Base-by-base conservation (phyloP, 2,888 invertebrate genomes). In the Lochmaea capreae region DNA sequence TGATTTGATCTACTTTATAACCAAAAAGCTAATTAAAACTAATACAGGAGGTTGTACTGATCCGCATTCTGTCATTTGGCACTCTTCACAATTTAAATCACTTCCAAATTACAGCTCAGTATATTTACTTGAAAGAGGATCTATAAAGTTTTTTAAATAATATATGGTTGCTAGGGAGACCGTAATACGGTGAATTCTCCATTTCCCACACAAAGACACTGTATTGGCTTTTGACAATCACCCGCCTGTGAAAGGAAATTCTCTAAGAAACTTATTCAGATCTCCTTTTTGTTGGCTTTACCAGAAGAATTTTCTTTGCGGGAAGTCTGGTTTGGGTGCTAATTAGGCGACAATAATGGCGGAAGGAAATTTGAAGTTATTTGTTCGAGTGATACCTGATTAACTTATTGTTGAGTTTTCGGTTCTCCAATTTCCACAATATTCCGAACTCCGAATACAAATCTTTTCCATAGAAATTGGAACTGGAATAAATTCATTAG, bases 381-480 rank as follows among this genome's bases (percentile, higher is more conserved):
- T n/a, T 70, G 70, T 70, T 70, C 70, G 54, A 70, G 54, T 54
- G 65, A 70, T 70, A 70, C 70, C 70, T 57, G 70, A 70, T 70
- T 57, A 65, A 70, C 26, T 57, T 43, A 70, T 70, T 70, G 70
- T 70, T 58, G 70, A 46, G 18, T 65, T 70, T 65, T 42, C 62
- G 16, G 62, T 62, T 62, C 65, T 54, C 52, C 26, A 57, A 42
- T 65, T 70, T 54, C 16, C 49, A 54, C 54, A 26, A 54, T 43
- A 54, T 54, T 65, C 63, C 65, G 42, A 49, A 68, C 49, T 59
- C 49, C 22, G 58, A 67, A 67, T 67, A 57, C 57, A 22, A 57
- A 58, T 62, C 42, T 62, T 42, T 42, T 39, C 10, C 62, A 2
- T 62, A n/a, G n/a, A 62, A 42, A 62, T 62, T 39, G 57, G 54